Percentiles rank a stretch among this genome's conserved stretches.
Conservation (phyloP, 2,797 vertebrate species). For the Heterohyrax brucei region DNA sequence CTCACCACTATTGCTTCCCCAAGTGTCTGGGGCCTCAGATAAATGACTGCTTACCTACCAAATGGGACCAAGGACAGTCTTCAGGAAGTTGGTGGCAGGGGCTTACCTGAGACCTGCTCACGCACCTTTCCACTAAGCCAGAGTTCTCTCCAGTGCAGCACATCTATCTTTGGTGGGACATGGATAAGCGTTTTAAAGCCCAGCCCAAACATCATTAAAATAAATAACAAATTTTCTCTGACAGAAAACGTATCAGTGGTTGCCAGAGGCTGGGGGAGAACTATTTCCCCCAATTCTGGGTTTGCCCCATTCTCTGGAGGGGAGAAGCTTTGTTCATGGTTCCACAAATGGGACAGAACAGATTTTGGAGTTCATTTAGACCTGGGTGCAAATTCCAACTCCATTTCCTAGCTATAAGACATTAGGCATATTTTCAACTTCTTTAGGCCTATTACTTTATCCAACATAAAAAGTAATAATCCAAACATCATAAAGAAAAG, state of each 20-base stretch:
- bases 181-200: not conserved
- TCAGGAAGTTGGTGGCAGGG: not conserved
- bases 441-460: not conserved
- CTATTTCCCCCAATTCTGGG: not conserved
- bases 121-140: not conserved
- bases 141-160: not conserved
- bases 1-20: not conserved
- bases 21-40: slow-evolving; percentile 38
- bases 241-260: not conserved
- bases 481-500: not conserved
- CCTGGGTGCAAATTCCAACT: not conserved
- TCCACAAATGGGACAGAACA: not conserved
- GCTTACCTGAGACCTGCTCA: not conserved
- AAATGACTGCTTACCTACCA: not conserved
- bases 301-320: not conserved
- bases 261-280: not conserved
- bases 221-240: slow-evolving; percentile 25
- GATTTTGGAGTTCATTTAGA: not conserved
- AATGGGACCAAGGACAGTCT: not conserved
- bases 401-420: not conserved
- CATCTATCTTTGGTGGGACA: not conserved
- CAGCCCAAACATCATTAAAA: not conserved
- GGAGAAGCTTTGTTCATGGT: not conserved
- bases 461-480: not conserved
- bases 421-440: not conserved